phyloP scores from a whole-genome alignment of 2,888 invertebrate species.

The Drosophila recens region DNA sequence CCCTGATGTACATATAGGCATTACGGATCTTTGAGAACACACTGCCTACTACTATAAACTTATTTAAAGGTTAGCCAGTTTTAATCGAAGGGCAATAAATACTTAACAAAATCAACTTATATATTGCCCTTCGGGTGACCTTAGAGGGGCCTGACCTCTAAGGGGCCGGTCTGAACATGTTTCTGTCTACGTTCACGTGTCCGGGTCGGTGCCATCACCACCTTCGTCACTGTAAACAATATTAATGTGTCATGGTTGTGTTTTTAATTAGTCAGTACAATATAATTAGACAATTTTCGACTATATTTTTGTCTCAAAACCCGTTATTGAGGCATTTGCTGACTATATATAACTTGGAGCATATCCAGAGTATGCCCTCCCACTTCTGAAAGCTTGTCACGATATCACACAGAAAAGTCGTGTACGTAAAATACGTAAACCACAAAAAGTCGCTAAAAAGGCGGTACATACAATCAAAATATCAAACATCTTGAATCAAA shows the following conservation, averaged over 20 bases:
- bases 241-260: slow-evolving; percentile 39
- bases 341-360: slow-evolving; percentile 47
- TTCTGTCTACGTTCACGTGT: not conserved
- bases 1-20: no score
- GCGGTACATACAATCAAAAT: slow-evolving; percentile 35
- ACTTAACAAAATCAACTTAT: not conserved
- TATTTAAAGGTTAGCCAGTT: slow-evolving; percentile 2
- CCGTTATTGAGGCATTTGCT: slow-evolving; percentile 33
- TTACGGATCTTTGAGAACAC: not conserved
- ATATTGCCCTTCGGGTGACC: slow-evolving; percentile 24
- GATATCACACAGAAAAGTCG: slow-evolving; percentile 54
- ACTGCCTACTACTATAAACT: not conserved
- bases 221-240: slow-evolving; percentile 26
- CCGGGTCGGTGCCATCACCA: slow-evolving; percentile 25
- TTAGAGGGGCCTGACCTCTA: slow-evolving; percentile 23
- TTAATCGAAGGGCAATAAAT: slow-evolving; percentile 9
- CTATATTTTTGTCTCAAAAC: slow-evolving; percentile 33
- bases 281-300: slow-evolving; percentile 23
- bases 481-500: slow-evolving; percentile 51
- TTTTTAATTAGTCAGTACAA: slow-evolving; percentile 37
- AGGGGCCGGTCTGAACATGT: slow-evolving; percentile 34
- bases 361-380: slow-evolving; percentile 47
- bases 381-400: slow-evolving; percentile 64
- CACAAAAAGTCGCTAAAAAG: slow-evolving; percentile 62
- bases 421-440: slow-evolving; percentile 51